Percentiles rank a stretch among this genome's conserved stretches.
Evolutionary conservation across 2,888 invertebrate genomes (phyloP).

Genomic region (Phalera bucephala): DNA sequence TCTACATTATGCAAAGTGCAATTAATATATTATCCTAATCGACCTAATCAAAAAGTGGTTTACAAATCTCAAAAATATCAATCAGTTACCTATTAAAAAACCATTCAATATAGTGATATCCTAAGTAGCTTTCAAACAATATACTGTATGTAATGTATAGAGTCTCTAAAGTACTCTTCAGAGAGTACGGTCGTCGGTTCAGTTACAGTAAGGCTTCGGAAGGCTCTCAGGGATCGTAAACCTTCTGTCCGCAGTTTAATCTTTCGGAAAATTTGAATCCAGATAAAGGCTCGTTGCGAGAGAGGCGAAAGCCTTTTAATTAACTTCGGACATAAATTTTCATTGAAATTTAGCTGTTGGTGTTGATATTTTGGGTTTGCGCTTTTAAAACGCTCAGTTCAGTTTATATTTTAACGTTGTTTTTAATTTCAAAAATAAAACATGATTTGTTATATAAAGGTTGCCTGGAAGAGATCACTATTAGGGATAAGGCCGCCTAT

Average conservation of each 20-base stretch:
- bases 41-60: too few species aligned
- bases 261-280: constrained; percentile 59
- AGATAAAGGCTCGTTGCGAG: constrained; percentile 44
- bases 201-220: constrained; percentile 41
- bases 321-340: constrained; percentile 39
- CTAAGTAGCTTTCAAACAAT: not conserved
- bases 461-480: too few species aligned
- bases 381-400: not conserved
- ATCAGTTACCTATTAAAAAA: too few species aligned
- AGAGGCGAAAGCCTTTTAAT: constrained; percentile 44
- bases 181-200: constrained; percentile 18
- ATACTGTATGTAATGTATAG: not conserved
- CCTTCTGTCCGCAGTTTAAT: constrained; percentile 58
- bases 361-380: constrained; percentile 15
- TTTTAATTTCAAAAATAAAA: too few species aligned
- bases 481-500: too few species aligned
- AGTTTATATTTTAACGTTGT: not conserved
- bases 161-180: constrained; percentile 24
- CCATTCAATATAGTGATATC: not conserved
- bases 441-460: too few species aligned
- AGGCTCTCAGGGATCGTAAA: constrained; percentile 53
- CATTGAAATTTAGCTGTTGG: constrained; percentile 24
- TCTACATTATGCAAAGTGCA: too few species aligned
- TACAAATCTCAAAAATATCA: too few species aligned
- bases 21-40: too few species aligned